Percentiles rank a stretch among this genome's conserved stretches.
These are phyloP conservation scores for Rhogogaster chlorosoma DNA, from an alignment of 2,888 invertebrate species.

Conservation along the genomic window DNA sequence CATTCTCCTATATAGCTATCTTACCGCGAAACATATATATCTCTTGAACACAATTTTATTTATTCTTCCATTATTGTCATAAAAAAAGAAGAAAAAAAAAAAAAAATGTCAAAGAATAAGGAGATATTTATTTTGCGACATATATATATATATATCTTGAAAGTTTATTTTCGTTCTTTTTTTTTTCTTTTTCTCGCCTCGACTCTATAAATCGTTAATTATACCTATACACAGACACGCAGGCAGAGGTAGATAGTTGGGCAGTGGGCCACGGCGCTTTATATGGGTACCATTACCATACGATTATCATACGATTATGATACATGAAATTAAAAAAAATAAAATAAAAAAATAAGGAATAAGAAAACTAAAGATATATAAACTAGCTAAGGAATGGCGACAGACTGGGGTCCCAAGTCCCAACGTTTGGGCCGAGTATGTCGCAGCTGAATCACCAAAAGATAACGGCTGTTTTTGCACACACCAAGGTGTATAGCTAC, in stretches of 20 bases:
- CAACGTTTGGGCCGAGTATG: slow-evolving; percentile 3
- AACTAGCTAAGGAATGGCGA: background rate
- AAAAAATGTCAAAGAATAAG: too few species aligned
- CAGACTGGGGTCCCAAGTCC: background rate
- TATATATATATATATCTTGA: background rate
- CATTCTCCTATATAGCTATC: background rate
- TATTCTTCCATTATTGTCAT: background rate
- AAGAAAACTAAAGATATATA: background rate
- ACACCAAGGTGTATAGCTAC: background rate
- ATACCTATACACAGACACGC: background rate
- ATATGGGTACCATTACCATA: slow-evolving; percentile 37
- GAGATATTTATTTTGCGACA: background rate
- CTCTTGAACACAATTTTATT: background rate
- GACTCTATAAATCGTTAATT: slow-evolving; percentile 2
- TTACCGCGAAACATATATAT: background rate
- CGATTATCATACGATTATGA: slow-evolving; percentile 45
- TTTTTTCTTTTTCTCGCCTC: background rate
- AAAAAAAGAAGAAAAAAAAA: background rate
- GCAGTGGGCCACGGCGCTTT: slow-evolving; percentile 34
- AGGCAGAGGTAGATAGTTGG: slow-evolving; percentile 10
- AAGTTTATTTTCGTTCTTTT: background rate
- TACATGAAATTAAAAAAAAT: background rate
- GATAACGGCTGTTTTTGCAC: slow-evolving; percentile 43
- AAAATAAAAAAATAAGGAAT: background rate
- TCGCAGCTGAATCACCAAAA: slow-evolving; percentile 30